These are phyloP conservation scores for Acanthopleura granulata DNA, from an alignment of 2,888 invertebrate genomes.

Conservation along the genomic window DNA sequence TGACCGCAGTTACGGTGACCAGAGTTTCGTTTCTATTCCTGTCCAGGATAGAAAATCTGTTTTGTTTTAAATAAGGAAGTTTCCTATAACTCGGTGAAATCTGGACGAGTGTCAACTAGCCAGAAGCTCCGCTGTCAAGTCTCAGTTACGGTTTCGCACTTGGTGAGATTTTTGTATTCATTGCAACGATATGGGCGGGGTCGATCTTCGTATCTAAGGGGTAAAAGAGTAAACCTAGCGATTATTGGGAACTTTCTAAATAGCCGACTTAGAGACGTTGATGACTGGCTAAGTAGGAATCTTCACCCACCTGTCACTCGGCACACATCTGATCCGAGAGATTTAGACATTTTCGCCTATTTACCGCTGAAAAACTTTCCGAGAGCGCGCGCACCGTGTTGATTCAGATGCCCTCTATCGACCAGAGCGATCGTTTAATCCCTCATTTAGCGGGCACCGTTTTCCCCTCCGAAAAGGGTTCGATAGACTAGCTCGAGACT, in stretches of 20 bases:
- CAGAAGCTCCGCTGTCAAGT: too few species aligned
- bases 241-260: not conserved
- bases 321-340: conserved; percentile 3
- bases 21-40: too few species aligned
- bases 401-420: conserved; percentile 13
- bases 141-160: too few species aligned
- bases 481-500: not conserved
- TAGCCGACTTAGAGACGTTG: not conserved
- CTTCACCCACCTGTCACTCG: not conserved
- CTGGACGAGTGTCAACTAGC: too few species aligned
- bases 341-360: conserved; percentile 12
- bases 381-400: not conserved
- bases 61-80: too few species aligned
- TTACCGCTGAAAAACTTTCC: conserved; percentile 7
- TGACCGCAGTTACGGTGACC: too few species aligned
- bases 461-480: not conserved
- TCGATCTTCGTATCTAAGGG: too few species aligned
- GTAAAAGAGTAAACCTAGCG: too few species aligned
- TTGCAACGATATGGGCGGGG: too few species aligned
- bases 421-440: not conserved
- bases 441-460: not conserved
- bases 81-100: too few species aligned
- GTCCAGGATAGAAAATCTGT: too few species aligned
- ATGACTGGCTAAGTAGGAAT: not conserved
- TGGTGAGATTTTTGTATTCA: too few species aligned